Conservation (phyloP, 2,113 vertebrate species). For the Periophthalmus modestus region DNA sequence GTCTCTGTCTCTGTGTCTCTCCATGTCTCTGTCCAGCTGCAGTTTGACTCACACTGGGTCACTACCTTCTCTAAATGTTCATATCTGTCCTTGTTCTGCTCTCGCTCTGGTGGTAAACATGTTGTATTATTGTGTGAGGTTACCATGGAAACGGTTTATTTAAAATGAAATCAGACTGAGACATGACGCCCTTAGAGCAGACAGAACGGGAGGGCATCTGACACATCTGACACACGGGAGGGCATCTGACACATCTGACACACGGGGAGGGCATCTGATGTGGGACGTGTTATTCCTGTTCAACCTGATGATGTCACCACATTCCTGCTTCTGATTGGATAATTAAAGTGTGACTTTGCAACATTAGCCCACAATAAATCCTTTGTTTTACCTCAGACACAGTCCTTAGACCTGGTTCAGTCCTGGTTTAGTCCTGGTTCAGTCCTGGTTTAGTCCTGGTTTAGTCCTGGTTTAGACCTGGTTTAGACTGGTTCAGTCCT, state of each 20-base stretch:
- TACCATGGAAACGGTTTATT: not conserved
- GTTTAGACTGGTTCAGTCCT: not conserved
- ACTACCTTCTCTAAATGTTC: no score
- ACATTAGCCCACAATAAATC: not conserved
- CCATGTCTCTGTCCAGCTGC: no score
- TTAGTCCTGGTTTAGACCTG: not conserved
- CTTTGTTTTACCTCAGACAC: not conserved
- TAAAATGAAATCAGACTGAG: no score
- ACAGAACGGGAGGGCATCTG: not conserved
- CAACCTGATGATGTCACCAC: not conserved
- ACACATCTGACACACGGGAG: no score
- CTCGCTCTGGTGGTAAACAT: not conserved
- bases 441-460: not conserved
- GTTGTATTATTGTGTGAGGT: not conserved
- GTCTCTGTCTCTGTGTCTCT: no score
- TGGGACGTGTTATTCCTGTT: not conserved
- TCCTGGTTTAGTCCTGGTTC: not conserved
- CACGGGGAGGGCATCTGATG: no score
- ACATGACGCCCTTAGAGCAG: no score
- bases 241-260: no score
- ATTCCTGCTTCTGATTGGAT: constrained; percentile 3
- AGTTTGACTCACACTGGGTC: no score
- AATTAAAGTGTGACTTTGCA: not conserved
- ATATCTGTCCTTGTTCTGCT: no score
- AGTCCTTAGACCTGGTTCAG: not conserved